phyloP scores from a whole-genome alignment of 2,797 vertebrate species.

The Cirrhinus molitorella region DNA sequence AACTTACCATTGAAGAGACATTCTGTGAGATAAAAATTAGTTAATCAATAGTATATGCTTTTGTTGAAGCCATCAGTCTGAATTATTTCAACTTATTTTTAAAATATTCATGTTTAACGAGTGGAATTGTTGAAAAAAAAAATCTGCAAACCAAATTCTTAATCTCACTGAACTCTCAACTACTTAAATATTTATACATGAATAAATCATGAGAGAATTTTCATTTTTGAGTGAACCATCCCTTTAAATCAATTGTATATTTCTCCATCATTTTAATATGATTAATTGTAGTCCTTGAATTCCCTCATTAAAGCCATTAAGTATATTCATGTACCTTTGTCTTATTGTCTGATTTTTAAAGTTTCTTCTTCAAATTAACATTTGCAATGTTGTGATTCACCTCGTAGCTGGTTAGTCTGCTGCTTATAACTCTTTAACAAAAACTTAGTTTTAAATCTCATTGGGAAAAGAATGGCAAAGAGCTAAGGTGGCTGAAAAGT shows the following conservation, averaged over 20 bases:
- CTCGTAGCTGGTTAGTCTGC: neutral
- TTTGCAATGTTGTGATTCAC: neutral
- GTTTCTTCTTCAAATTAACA: neutral
- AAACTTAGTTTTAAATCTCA: neutral
- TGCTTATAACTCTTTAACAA: neutral
- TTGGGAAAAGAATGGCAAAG: neutral
- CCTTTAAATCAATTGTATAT: neutral
- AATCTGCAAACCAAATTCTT: too few species aligned
- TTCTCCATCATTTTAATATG: neutral
- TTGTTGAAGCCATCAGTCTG: neutral
- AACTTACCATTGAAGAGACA: neutral
- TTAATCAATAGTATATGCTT: neutral
- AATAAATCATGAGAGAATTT: too few species aligned
- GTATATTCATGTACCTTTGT: neutral
- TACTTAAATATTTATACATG: neutral
- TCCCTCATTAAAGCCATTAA: neutral
- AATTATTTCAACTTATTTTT: neutral
- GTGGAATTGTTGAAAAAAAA: neutral
- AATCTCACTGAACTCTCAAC: neutral
- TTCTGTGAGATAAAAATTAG: neutral
- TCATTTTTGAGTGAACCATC: neutral
- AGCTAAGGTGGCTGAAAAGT: neutral
- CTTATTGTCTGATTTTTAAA: neutral
- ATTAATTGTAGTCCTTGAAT: neutral
- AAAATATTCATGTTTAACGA: neutral